Evolutionary conservation across 2,113 vertebrate species (phyloP).

Genomic region (Phalacrocorax pelagicus): DNA sequence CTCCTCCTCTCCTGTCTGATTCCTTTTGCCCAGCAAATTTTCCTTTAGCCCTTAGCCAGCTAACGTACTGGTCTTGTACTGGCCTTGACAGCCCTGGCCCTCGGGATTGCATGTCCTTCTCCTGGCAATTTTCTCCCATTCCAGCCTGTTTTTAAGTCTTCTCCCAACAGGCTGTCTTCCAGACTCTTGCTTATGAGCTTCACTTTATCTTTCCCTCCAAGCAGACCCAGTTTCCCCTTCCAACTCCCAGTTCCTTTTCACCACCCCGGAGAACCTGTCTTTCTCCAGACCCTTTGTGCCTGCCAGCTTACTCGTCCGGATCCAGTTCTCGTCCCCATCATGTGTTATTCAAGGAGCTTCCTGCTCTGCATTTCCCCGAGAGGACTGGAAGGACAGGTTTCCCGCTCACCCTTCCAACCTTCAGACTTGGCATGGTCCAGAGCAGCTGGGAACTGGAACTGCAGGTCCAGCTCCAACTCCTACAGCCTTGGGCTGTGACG

Average conservation of each 20-base stretch:
- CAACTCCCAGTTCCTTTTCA: background rate
- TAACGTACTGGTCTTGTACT: background rate
- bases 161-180: background rate
- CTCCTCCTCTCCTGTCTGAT: background rate
- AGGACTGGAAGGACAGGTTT: slow-evolving; percentile 45
- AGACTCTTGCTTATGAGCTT: background rate
- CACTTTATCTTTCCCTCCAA: background rate
- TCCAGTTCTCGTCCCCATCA: fast-evolving
- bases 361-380: background rate
- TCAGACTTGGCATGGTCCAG: background rate
- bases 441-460: background rate
- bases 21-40: background rate
- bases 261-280: background rate
- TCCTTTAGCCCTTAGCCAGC: background rate
- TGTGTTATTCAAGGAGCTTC: background rate
- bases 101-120: background rate
- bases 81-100: background rate
- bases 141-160: background rate
- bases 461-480: background rate
- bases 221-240: background rate
- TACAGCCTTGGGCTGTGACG: background rate
- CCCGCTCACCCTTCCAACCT: background rate
- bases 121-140: background rate
- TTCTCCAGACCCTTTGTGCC: background rate
- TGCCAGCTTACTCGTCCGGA: fast-evolving